A percentile compares a stretch with the other conserved stretches of the same genome.
Evolutionary conservation across 2,797 vertebrate species (phyloP).

Genomic region (Hydrocynus forskahlii): DNA sequence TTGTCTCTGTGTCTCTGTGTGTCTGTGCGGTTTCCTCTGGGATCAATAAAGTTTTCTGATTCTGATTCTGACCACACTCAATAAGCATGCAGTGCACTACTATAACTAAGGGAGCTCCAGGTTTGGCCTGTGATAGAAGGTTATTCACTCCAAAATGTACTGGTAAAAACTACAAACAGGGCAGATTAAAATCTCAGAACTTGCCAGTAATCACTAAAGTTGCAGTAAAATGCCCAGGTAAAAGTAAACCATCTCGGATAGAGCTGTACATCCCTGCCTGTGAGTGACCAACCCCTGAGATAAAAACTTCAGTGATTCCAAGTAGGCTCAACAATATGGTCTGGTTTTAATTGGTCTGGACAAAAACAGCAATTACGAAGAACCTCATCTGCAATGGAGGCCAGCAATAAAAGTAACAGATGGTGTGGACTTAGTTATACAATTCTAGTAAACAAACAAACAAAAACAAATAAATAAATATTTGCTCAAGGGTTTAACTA

Average conservation of each 20-base stretch:
- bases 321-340: slow-evolving; percentile 3
- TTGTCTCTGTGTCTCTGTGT: too few relatives aligned
- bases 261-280: neutral
- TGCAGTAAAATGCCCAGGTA: neutral
- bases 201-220: neutral
- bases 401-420: slow-evolving; percentile 12
- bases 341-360: slow-evolving; percentile 38
- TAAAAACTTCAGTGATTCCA: slow-evolving; percentile 25
- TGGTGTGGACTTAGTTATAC: neutral
- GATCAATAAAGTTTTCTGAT: too few relatives aligned
- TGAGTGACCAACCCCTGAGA: slow-evolving; percentile 16
- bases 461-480: slow-evolving; percentile 6
- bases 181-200: neutral
- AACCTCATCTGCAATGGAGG: slow-evolving; percentile 3
- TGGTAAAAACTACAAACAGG: too few relatives aligned
- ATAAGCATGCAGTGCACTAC: too few relatives aligned
- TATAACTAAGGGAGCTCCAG: too few relatives aligned
- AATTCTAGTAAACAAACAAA: slow-evolving; percentile 21
- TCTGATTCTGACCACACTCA: too few relatives aligned
- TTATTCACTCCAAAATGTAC: too few relatives aligned
- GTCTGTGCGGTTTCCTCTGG: too few relatives aligned
- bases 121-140: too few relatives aligned
- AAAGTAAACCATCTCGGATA: neutral
- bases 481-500: neutral
- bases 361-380: slow-evolving; percentile 23